Evolutionary conservation across 1,140 invertebrate species (phyloP).

Genomic region (Myzus persicae): DNA sequence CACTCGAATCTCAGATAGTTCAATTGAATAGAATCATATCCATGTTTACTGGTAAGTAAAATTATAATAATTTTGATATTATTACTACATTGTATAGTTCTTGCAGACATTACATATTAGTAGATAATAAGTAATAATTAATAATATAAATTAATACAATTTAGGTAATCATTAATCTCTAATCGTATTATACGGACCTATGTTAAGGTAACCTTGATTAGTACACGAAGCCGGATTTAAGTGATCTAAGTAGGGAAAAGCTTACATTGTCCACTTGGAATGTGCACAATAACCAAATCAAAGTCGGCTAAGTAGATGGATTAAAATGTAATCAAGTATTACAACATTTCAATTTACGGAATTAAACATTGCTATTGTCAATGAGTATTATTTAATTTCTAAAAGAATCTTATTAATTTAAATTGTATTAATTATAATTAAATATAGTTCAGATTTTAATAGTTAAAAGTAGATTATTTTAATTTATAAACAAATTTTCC

Average conservation of each 20-base stretch:
- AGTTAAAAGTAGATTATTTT: too few species aligned
- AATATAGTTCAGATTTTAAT: too few species aligned
- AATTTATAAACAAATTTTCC: neutral
- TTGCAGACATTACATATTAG: neutral
- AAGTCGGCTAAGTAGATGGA: too few species aligned
- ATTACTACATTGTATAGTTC: neutral
- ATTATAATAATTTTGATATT: neutral
- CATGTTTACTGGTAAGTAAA: constrained; percentile 51
- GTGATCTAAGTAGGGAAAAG: neutral
- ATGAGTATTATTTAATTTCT: neutral
- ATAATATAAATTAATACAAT: neutral
- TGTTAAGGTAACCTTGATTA: too few species aligned
- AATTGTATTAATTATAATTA: too few species aligned
- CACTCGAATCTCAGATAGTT: neutral
- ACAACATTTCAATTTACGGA: neutral
- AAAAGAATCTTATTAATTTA: too few species aligned
- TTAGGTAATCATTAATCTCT: neutral
- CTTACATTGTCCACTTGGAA: neutral
- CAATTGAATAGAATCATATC: constrained; percentile 43
- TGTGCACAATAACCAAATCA: too few species aligned
- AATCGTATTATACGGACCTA: neutral
- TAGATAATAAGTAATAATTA: neutral
- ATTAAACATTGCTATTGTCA: neutral
- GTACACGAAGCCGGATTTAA: neutral
- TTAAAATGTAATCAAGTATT: too few species aligned